These are phyloP conservation scores for Stomorhina lunata DNA, from an alignment of 2,888 invertebrate species.

Conservation along the genomic window DNA sequence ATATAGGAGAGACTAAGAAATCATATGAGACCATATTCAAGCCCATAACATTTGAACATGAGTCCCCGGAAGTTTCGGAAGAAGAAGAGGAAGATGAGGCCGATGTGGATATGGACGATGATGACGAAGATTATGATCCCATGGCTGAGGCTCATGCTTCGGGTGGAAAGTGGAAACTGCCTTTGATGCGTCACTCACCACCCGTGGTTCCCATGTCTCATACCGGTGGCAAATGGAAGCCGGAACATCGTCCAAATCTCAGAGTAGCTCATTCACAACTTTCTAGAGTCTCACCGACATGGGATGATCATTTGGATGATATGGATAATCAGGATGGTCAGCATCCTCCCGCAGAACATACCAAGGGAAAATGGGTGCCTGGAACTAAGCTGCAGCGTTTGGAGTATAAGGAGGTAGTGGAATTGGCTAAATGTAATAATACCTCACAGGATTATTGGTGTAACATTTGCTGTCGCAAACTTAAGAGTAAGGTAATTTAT, in stretches of 20 bases:
- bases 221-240: constrained; percentile 89
- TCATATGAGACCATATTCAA: constrained; percentile 80
- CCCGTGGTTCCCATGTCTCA: constrained; percentile 82
- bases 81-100: constrained; percentile 79
- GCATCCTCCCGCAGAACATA: constrained; percentile 86
- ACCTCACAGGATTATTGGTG: constrained; percentile 84
- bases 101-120: constrained; percentile 79
- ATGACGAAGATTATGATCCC: constrained; percentile 82
- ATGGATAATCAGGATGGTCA: constrained; percentile 77
- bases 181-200: constrained; percentile 68
- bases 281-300: constrained; percentile 79
- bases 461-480: constrained; percentile 87
- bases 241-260: constrained; percentile 80
- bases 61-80: constrained; percentile 71
- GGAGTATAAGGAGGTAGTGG: constrained; percentile 79
- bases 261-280: constrained; percentile 71
- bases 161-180: constrained; percentile 70
- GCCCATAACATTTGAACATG: constrained; percentile 73
- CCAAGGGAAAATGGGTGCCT: constrained; percentile 89
- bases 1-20: constrained; percentile 83
- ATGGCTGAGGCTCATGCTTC: constrained; percentile 71
- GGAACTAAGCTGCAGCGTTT: constrained; percentile 83
- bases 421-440: constrained; percentile 69
- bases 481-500: constrained; percentile 87
- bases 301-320: constrained; percentile 80